Conservation (phyloP, 1,140 invertebrate species). For the Pentalonia nigronervosa region DNA sequence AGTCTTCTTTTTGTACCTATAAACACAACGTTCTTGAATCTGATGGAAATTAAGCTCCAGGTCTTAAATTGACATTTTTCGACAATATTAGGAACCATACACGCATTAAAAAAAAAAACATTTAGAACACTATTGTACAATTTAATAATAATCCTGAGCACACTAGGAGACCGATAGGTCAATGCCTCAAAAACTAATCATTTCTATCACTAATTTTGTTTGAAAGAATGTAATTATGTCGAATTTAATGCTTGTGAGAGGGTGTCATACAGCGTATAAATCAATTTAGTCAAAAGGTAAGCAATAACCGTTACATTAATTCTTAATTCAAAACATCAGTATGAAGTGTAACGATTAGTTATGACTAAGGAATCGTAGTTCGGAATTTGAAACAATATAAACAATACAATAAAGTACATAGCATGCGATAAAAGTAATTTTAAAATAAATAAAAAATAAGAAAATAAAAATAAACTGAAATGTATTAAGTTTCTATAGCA, state of each 20-base stretch:
- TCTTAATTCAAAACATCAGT: neutral
- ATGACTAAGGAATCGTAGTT: neutral
- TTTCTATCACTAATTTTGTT: too few relatives aligned
- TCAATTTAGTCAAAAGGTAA: neutral
- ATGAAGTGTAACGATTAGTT: neutral
- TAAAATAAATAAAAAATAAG: neutral
- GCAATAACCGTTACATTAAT: neutral
- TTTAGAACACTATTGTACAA: neutral
- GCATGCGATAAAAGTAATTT: neutral
- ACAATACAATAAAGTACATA: neutral
- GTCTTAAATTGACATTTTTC: neutral
- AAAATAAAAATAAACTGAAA: neutral
- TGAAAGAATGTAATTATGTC: neutral
- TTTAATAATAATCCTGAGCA: neutral
- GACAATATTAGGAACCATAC: neutral
- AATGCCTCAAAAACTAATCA: neutral
- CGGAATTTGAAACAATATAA: neutral
- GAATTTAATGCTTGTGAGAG: neutral
- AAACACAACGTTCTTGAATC: slow-evolving; percentile 58
- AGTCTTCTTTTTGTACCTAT: slow-evolving; percentile 73
- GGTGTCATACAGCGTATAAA: neutral
- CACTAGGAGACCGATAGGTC: neutral
- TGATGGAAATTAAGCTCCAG: neutral
- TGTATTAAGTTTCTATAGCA: neutral
- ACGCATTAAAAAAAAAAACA: neutral